A percentile compares a stretch with the other conserved stretches of the same genome.
Conservation (phyloP, 2,888 invertebrate genomes). For the Macaria notata region DNA sequence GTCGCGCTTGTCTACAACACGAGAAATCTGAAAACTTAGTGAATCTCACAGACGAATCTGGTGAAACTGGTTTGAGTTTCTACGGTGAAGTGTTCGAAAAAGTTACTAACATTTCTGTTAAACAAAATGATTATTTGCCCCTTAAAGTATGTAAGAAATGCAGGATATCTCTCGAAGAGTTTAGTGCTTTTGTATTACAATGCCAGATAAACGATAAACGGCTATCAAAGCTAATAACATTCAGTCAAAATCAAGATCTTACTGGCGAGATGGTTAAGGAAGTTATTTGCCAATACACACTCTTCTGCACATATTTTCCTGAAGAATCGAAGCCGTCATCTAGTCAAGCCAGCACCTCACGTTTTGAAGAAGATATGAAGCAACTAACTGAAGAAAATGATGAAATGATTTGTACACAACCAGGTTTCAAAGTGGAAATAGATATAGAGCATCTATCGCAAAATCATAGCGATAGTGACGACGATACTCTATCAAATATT, state of each 20-base stretch:
- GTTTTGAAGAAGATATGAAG: conserved; percentile 18
- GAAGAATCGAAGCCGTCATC: conserved; percentile 16
- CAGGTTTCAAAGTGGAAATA: conserved; percentile 6
- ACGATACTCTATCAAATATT: conserved; percentile 8
- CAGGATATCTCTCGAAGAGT: conserved; percentile 54
- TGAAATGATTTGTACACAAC: neutral
- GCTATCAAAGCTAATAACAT: conserved; percentile 38
- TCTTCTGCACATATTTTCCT: conserved; percentile 49
- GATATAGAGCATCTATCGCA: neutral
- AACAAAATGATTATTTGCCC: conserved; percentile 55
- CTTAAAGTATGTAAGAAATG: conserved; percentile 60
- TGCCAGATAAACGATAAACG: conserved; percentile 58
- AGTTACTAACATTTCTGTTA: conserved; percentile 52
- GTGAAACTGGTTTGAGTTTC: conserved; percentile 49
- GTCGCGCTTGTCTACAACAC: conserved; percentile 60
- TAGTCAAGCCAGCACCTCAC: conserved; percentile 3
- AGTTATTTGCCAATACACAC: conserved; percentile 48
- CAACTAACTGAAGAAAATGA: conserved; percentile 13
- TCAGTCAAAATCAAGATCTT: conserved; percentile 20
- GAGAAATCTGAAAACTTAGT: conserved; percentile 50
- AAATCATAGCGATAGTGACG: conserved; percentile 16
- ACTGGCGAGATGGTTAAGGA: conserved; percentile 32
- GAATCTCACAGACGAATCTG: conserved; percentile 50
- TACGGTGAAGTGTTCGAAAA: conserved; percentile 55
- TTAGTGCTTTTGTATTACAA: conserved; percentile 60